Percentiles rank a stretch among this genome's conserved stretches.
These are phyloP conservation scores for Pedionomus torquatus DNA, from an alignment of 2,113 vertebrate genomes.

Conservation along the genomic window DNA sequence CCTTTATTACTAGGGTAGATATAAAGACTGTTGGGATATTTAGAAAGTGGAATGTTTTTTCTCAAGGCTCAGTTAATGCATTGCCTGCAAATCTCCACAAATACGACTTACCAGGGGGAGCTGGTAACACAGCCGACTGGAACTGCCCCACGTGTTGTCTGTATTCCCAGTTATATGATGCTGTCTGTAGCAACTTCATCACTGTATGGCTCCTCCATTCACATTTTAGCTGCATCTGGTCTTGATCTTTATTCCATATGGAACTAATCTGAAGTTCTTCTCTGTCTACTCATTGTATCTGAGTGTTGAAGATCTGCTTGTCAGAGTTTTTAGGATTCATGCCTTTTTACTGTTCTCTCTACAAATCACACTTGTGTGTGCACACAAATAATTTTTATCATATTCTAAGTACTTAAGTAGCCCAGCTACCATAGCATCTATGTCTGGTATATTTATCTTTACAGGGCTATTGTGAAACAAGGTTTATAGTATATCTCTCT, in stretches of 20 bases:
- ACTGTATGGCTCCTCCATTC: neutral
- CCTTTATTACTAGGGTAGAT: neutral
- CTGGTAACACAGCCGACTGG: neutral
- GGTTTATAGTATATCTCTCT: neutral
- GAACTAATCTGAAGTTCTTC: neutral
- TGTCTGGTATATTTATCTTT: neutral
- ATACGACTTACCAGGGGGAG: neutral
- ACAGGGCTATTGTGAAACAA: neutral
- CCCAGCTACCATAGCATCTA: neutral
- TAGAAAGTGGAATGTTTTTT: neutral
- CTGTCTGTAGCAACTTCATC: neutral
- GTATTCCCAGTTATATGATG: neutral
- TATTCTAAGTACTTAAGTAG: neutral
- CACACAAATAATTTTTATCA: neutral
- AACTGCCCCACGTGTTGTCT: neutral
- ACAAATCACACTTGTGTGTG: accelerated
- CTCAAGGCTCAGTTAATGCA: neutral
- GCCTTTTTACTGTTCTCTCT: neutral
- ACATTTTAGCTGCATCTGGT: constrained; percentile 30
- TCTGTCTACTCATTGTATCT: neutral
- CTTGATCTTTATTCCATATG: constrained; percentile 22
- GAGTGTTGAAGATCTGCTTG: neutral
- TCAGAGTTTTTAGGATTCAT: neutral
- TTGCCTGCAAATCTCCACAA: neutral
- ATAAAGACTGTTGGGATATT: neutral